These are phyloP conservation scores for Lasioglossum lativentre DNA, from an alignment of 2,888 invertebrate genomes.

Conservation along the genomic window DNA sequence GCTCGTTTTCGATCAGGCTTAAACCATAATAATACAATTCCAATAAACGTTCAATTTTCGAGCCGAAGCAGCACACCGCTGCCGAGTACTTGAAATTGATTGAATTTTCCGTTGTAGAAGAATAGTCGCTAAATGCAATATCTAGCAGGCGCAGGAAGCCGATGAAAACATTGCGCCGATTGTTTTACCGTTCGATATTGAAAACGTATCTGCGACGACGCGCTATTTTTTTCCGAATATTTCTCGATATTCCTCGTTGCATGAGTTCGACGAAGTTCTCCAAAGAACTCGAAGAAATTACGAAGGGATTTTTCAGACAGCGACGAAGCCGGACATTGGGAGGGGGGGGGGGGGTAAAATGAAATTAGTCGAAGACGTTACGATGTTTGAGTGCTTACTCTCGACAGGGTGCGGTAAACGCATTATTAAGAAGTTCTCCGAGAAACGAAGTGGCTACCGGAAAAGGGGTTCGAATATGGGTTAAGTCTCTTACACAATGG, in stretches of 20 bases:
- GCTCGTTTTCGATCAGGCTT: background rate
- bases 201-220: background rate
- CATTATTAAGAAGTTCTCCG: conserved; percentile 51
- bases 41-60: background rate
- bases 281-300: background rate
- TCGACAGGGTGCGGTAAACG: conserved; percentile 49
- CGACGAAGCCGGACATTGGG: background rate
- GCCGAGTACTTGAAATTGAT: background rate
- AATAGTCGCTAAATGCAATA: conserved; percentile 9
- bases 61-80: too few species aligned
- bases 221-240: background rate
- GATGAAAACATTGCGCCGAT: background rate
- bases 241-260: background rate
- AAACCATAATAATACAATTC: conserved; percentile 6
- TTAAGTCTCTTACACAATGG: conserved; percentile 32
- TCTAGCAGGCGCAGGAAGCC: background rate
- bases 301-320: background rate
- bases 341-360: conserved; percentile 12
- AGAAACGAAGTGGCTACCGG: conserved; percentile 30
- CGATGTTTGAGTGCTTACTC: conserved; percentile 34
- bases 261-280: background rate
- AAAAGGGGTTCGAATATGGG: conserved; percentile 38
- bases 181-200: background rate
- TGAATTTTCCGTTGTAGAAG: conserved; percentile 8
- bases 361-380: conserved; percentile 40